Evolutionary conservation across 2,888 invertebrate genomes (phyloP).

Genomic region (Drosophila affinis): DNA sequence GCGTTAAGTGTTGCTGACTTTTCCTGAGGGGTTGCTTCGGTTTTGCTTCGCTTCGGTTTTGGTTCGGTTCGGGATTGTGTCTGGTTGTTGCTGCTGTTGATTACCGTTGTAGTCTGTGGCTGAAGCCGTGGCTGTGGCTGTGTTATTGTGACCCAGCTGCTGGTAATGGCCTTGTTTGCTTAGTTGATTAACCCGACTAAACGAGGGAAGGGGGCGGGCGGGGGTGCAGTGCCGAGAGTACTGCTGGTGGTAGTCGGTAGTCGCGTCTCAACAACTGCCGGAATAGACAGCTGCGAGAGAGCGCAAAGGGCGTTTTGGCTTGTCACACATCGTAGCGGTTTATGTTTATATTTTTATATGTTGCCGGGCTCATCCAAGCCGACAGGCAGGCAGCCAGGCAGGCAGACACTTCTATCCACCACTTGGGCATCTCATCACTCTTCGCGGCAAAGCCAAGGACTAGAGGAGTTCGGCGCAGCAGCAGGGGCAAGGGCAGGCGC

Average conservation of each 20-base stretch:
- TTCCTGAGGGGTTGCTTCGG: slow-evolving; percentile 34
- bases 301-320: slow-evolving; percentile 16
- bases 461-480: background rate
- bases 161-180: slow-evolving; percentile 58
- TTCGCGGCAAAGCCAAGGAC: background rate
- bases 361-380: background rate
- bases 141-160: slow-evolving; percentile 47
- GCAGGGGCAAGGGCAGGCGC: background rate
- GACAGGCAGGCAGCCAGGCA: background rate
- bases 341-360: slow-evolving; percentile 38
- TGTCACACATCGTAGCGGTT: slow-evolving; percentile 55
- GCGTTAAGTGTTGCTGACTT: slow-evolving; percentile 78
- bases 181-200: slow-evolving; percentile 69
- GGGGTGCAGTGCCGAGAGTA: background rate
- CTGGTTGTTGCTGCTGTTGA: slow-evolving; percentile 26
- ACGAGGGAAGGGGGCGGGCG: background rate
- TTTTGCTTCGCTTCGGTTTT: background rate
- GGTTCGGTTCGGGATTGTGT: background rate
- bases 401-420: background rate
- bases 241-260: background rate
- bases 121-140: slow-evolving; percentile 12
- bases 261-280: background rate
- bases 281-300: slow-evolving; percentile 14
- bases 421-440: background rate
- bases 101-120: slow-evolving; percentile 14